phyloP scores from a whole-genome alignment of 2,888 invertebrate genomes.

The Erynnis tages region DNA sequence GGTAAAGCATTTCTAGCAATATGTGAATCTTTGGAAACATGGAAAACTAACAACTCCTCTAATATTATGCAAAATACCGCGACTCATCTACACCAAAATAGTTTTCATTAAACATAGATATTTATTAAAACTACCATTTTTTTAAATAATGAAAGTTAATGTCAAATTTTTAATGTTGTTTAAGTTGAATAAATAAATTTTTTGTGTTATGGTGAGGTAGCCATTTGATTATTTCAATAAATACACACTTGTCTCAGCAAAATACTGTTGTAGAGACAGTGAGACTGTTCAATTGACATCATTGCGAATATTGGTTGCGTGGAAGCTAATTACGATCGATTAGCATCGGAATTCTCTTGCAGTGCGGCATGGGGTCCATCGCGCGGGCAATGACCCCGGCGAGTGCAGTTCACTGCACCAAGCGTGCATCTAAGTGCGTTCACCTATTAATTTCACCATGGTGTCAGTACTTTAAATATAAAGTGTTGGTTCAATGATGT shows the following conservation, averaged over 20 bases:
- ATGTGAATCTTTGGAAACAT: too few species aligned
- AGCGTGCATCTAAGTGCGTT: slow-evolving; percentile 18
- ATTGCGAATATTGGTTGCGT: neutral
- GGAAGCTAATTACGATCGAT: slow-evolving; percentile 5
- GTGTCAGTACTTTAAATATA: neutral
- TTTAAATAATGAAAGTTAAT: too few species aligned
- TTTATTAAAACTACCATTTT: too few species aligned
- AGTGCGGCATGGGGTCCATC: slow-evolving; percentile 1
- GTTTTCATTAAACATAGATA: too few species aligned
- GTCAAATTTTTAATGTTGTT: too few species aligned
- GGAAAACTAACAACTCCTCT: too few species aligned
- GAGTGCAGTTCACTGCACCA: slow-evolving; percentile 20
- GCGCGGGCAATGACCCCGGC: slow-evolving; percentile 6
- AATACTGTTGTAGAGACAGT: neutral
- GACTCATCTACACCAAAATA: too few species aligned
- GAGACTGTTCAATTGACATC: neutral
- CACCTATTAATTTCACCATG: slow-evolving; percentile 14
- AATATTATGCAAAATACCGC: too few species aligned
- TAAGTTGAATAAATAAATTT: too few species aligned
- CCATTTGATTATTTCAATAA: too few species aligned
- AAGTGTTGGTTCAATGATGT: neutral
- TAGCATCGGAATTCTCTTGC: neutral
- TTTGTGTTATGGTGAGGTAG: too few species aligned
- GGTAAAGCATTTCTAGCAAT: too few species aligned
- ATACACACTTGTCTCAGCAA: neutral